phyloP scores from a whole-genome alignment of 2,113 vertebrate species.

The Zosterops borbonicus region DNA sequence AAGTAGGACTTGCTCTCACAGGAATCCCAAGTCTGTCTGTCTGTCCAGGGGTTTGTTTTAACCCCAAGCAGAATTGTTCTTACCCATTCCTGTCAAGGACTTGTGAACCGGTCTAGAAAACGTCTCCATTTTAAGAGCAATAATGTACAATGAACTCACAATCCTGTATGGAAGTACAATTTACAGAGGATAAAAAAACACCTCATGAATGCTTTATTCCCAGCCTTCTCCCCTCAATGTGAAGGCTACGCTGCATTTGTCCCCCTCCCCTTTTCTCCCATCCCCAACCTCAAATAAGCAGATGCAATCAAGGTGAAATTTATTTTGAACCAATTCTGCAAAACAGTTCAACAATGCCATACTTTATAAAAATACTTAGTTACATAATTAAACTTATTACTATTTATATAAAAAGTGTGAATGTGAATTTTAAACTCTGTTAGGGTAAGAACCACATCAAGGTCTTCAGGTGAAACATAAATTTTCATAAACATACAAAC shows the following conservation, averaged over 20 bases:
- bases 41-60: background rate
- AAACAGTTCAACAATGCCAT: slow-evolving; percentile 73
- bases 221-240: background rate
- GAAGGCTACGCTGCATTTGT: background rate
- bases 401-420: slow-evolving; percentile 74
- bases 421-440: slow-evolving; percentile 70
- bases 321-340: slow-evolving; percentile 76
- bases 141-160: background rate
- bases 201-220: background rate
- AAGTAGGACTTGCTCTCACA: background rate
- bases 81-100: background rate
- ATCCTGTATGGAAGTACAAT: background rate
- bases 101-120: background rate
- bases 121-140: background rate
- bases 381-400: slow-evolving; percentile 71
- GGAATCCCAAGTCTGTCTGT: background rate
- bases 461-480: slow-evolving; percentile 68
- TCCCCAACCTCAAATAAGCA: slow-evolving; percentile 31
- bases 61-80: background rate
- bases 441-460: slow-evolving; percentile 71
- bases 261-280: background rate
- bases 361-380: slow-evolving; percentile 81
- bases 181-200: background rate
- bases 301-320: slow-evolving; percentile 72
- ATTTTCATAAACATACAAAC: slow-evolving; percentile 76